Evolutionary conservation across 1,140 invertebrate genomes (phyloP), one percentile per base, ranked within the genome.

Genomic region (Anastrepha obliqua): DNA sequence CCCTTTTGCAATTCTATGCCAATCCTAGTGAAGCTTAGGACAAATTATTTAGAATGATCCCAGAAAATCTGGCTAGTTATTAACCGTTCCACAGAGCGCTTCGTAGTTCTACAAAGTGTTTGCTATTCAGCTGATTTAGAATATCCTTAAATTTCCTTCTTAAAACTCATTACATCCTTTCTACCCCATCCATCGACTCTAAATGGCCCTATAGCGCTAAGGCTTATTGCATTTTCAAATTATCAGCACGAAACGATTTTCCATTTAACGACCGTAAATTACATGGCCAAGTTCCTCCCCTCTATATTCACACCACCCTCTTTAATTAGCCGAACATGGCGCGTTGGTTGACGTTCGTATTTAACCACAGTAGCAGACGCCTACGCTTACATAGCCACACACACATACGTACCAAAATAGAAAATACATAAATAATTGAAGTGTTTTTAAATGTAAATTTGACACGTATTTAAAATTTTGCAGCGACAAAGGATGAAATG

Each of bases 381-480:
- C 29, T 47, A 44, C 3, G 39, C 15, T 3, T 11, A 13, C 4
- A 15, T 74, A 47, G 39, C 3, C 17, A 74, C 17, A 44, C 67
- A 11, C 2, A 39, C 6, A 2, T 39, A 67, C 42, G 39, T 42
- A 74, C 42, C 60, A 8, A 55, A 62, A 4, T 62, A 17, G 15
- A 47, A 74, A 74, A 47, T 74, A 42, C 67, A 74, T 74, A 74
- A 74, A 44, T 74, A 74, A 44, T 74, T 39, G 2, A 74, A 74
- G 67, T 74, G 67, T 47, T 74, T 29, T 74, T n/a, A 39, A 74
- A 47, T 13, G 42, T 74, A 44, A 47, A 74, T 47, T 74, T 74
- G 42, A 74, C 67, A 74, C 67, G 67, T 39, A 74, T 74, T 74
- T 74, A 74, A 74, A 74, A 47, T 47, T 74, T 47, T 13, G 7